Evolutionary conservation across 2,888 invertebrate species (phyloP).

Genomic region (Plebejus argus): DNA sequence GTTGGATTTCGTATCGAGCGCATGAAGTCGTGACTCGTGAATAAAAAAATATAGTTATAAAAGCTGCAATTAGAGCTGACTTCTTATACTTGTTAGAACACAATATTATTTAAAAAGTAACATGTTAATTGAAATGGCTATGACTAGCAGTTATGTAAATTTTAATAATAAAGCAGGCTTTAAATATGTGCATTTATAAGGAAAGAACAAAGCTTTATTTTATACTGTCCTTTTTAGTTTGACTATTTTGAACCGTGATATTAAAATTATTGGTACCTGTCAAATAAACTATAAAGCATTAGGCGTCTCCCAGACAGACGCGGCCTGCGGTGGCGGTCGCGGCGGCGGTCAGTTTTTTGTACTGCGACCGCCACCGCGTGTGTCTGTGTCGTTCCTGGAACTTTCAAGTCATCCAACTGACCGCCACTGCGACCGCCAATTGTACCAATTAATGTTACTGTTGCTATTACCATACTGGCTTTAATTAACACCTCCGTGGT

Average conservation of each 20-base stretch:
- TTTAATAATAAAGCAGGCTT: background rate
- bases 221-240: background rate
- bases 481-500: too few species aligned
- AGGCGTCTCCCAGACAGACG: too few species aligned
- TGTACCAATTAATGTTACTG: background rate
- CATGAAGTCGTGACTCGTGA: background rate
- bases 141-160: constrained; percentile 4
- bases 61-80: background rate
- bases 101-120: background rate
- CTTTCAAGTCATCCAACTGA: too few species aligned
- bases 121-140: background rate
- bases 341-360: too few species aligned
- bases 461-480: background rate
- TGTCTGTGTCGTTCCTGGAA: too few species aligned
- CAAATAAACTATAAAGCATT: background rate
- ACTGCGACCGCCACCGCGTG: too few species aligned
- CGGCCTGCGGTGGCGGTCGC: too few species aligned
- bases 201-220: background rate
- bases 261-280: background rate
- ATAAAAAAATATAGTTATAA: too few species aligned
- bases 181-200: too few species aligned
- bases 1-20: background rate
- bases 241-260: background rate
- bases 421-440: background rate
- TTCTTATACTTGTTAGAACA: too few species aligned